A percentile compares a stretch with the other conserved stretches of the same genome.
These are phyloP conservation scores for Mus spretus DNA, from an alignment of 2,797 vertebrate genomes.

Conservation along the genomic window DNA sequence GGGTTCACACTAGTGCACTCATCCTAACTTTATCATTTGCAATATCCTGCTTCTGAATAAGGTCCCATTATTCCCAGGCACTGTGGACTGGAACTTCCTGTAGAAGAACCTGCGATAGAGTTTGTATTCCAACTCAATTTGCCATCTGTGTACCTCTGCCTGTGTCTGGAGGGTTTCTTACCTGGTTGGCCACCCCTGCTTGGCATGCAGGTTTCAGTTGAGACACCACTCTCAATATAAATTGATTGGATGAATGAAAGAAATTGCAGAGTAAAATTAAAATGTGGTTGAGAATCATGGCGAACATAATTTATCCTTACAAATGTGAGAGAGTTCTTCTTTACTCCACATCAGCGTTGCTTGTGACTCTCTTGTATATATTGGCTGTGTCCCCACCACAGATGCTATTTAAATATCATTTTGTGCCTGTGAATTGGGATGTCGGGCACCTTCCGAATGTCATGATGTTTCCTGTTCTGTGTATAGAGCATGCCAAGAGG, in stretches of 20 bases:
- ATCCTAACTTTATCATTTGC: constrained; percentile 16
- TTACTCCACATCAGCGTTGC: constrained; percentile 50
- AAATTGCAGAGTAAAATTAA: constrained; percentile 73
- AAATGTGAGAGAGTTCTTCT: constrained; percentile 51
- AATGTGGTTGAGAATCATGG: constrained; percentile 65
- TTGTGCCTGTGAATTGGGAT: constrained; percentile 79
- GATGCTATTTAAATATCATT: constrained; percentile 82
- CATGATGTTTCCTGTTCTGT: constrained; percentile 78
- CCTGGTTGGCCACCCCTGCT: neutral
- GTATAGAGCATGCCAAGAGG: constrained; percentile 66
- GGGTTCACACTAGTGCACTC: neutral
- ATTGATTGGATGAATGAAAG: constrained; percentile 69
- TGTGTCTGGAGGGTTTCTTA: neutral
- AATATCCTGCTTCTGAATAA: constrained; percentile 27
- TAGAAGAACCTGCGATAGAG: neutral
- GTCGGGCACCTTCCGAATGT: constrained; percentile 78
- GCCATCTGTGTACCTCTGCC: constrained; percentile 20
- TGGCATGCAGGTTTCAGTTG: constrained; percentile 5
- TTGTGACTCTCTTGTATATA: constrained; percentile 72
- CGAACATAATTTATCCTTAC: constrained; percentile 62
- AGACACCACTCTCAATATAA: constrained; percentile 38
- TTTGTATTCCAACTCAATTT: neutral
- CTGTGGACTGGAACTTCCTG: neutral
- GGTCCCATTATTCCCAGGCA: neutral
- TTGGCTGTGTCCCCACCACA: constrained; percentile 76